phyloP scores from a whole-genome alignment of 2,113 vertebrate species.

The Chunga burmeisteri region DNA sequence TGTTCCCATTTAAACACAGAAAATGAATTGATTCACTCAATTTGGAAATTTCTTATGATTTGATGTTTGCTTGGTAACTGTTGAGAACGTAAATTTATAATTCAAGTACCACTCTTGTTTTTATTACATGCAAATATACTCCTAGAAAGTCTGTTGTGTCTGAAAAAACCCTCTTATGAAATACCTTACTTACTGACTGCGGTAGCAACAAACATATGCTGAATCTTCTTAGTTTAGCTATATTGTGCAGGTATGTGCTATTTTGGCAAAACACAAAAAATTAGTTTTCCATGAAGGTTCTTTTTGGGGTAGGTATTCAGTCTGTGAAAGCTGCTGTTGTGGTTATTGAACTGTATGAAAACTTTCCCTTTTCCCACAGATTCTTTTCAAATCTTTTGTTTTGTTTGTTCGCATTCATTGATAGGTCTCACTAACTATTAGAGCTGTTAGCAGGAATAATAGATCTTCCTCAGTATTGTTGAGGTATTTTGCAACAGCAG shows the following conservation, averaged over 20 bases:
- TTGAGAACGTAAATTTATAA: neutral
- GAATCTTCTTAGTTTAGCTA: neutral
- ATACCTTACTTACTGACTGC: neutral
- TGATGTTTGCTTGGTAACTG: neutral
- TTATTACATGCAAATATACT: neutral
- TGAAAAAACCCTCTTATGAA: neutral
- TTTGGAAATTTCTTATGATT: neutral
- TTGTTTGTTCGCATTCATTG: neutral
- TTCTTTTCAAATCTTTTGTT: neutral
- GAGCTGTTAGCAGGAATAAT: neutral
- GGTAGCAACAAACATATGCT: neutral
- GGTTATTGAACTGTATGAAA: neutral
- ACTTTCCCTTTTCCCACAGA: neutral
- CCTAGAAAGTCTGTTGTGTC: neutral
- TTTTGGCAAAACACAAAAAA: neutral
- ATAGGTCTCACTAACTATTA: neutral
- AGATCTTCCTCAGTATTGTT: neutral
- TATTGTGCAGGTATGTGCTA: neutral
- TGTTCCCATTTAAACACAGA: neutral
- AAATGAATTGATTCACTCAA: neutral
- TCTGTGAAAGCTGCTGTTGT: neutral
- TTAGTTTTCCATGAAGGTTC: neutral
- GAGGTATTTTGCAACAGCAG: neutral
- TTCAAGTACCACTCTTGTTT: neutral
- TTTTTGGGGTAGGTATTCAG: neutral